These are phyloP conservation scores for Parapsyche elsis DNA, from an alignment of 1,140 invertebrate genomes.

Conservation along the genomic window DNA sequence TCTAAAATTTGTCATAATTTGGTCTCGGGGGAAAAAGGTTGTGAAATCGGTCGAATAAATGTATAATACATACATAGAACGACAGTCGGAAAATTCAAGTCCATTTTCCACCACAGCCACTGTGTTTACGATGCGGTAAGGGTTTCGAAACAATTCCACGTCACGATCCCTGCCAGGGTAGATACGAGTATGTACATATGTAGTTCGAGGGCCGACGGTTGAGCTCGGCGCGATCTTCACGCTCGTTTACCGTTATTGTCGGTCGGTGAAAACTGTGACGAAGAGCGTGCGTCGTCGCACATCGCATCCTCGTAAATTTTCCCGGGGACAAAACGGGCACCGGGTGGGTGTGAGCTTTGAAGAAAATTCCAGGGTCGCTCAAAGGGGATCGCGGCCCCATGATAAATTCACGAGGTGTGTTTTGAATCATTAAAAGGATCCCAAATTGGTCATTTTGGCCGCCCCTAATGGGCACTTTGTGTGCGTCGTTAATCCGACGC, in stretches of 20 bases:
- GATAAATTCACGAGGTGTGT: conserved; percentile 26
- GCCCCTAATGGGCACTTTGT: conserved; percentile 19
- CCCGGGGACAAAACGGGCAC: not conserved
- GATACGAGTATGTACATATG: too few species aligned
- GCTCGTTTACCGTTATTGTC: conserved; percentile 6
- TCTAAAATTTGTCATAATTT: too few species aligned
- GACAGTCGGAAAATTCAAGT: too few species aligned
- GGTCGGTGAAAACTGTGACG: not conserved
- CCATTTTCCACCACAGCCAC: too few species aligned
- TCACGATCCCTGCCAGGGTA: too few species aligned
- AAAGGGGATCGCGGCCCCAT: not conserved
- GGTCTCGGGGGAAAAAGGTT: too few species aligned
- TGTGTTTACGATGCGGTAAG: too few species aligned
- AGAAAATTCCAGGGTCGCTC: not conserved
- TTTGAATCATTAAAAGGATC: conserved; percentile 28
- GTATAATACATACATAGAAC: too few species aligned
- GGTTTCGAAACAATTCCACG: too few species aligned
- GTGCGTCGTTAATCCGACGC: conserved; percentile 11
- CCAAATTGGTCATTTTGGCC: conserved; percentile 24
- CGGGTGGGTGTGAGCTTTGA: not conserved
- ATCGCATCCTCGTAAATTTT: conserved; percentile 13
- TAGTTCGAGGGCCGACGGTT: too few species aligned
- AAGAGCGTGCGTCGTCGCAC: not conserved
- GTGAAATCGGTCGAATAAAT: too few species aligned
- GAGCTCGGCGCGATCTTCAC: too few species aligned